Percentiles rank a stretch among this genome's conserved stretches.
Conservation (phyloP, 2,113 vertebrate genomes). For the Acinonyx jubatus region DNA sequence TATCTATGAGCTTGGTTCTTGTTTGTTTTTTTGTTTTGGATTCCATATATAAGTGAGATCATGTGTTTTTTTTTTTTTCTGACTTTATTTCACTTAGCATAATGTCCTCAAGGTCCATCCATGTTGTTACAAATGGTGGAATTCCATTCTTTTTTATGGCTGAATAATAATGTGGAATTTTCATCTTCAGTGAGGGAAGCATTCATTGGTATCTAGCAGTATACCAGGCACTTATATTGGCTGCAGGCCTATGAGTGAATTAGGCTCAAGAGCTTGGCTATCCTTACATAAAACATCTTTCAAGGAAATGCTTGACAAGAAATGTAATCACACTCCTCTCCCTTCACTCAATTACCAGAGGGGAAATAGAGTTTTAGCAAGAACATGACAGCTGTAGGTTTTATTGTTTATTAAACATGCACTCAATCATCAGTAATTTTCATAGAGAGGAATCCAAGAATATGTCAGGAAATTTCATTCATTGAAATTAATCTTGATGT, state of each 20-base stretch:
- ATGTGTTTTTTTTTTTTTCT: neutral
- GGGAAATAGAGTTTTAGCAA: constrained; percentile 43
- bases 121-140: neutral
- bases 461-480: constrained; percentile 46
- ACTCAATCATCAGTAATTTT: constrained; percentile 46
- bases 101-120: neutral
- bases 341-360: neutral
- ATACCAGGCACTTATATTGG: neutral
- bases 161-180: neutral
- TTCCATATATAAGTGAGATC: neutral
- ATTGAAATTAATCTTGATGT: constrained; percentile 31
- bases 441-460: constrained; percentile 53
- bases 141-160: neutral
- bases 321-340: constrained; percentile 32
- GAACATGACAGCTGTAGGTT: constrained; percentile 40
- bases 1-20: neutral
- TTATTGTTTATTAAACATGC: constrained; percentile 59
- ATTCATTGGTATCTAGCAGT: neutral
- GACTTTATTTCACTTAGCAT: neutral
- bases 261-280: neutral
- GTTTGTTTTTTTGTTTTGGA: neutral
- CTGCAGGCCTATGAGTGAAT: neutral
- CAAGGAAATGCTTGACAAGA: constrained; percentile 24
- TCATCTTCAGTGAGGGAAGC: neutral
- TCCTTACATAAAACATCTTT: constrained; percentile 60